phyloP scores from a whole-genome alignment of 1,140 invertebrate genomes.

The Apis laboriosa region DNA sequence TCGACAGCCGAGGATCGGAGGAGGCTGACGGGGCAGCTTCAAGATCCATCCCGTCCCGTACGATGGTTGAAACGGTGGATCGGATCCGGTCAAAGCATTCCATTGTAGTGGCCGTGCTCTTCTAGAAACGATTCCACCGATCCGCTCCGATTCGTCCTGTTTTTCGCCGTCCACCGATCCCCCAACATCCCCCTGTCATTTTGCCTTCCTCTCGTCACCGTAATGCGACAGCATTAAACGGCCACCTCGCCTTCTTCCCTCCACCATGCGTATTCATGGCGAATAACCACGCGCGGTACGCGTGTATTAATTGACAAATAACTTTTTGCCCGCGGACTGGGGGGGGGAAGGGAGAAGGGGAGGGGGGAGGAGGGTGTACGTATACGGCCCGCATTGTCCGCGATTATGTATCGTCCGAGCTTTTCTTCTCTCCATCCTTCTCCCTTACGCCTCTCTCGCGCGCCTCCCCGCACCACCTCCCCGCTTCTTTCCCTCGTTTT shows the following conservation, averaged over 20 bases:
- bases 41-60: constrained; percentile 42
- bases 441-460: background rate
- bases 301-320: constrained; percentile 65
- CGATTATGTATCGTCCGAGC: constrained; percentile 61
- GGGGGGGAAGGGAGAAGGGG: no score
- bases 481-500: background rate
- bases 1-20: constrained; percentile 52
- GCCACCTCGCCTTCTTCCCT: background rate
- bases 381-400: constrained; percentile 59
- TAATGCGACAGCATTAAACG: constrained; percentile 39
- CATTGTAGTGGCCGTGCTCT: constrained; percentile 40
- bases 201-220: constrained; percentile 37
- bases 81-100: constrained; percentile 67
- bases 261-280: constrained; percentile 38
- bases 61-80: constrained; percentile 52
- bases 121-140: constrained; percentile 49
- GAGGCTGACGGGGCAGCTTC: constrained; percentile 62
- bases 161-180: constrained; percentile 48
- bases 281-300: background rate
- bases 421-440: constrained; percentile 30
- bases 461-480: background rate
- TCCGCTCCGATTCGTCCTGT: constrained; percentile 46
- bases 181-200: constrained; percentile 24
- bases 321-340: constrained; percentile 60
- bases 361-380: background rate